A percentile compares a stretch with the other conserved stretches of the same genome.
Evolutionary conservation across 2,113 vertebrate genomes (phyloP).

Genomic region (Cariama cristata): DNA sequence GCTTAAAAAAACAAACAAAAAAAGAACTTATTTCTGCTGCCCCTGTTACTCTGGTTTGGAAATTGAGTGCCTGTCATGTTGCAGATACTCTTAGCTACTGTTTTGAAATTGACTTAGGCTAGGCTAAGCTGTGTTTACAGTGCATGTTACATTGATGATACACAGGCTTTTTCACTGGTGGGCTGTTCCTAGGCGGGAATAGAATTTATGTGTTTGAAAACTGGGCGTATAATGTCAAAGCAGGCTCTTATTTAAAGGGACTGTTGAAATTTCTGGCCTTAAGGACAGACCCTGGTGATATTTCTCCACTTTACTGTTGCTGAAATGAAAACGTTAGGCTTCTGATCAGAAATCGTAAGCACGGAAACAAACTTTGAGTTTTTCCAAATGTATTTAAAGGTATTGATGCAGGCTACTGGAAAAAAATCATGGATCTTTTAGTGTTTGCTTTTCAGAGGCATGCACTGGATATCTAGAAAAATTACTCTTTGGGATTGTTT

Average conservation of each 20-base stretch:
- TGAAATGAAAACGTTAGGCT: neutral
- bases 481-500: neutral
- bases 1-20: neutral
- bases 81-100: neutral
- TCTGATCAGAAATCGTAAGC: neutral
- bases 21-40: neutral
- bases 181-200: neutral
- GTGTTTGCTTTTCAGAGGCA: neutral
- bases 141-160: fast-evolving
- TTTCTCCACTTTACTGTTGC: neutral
- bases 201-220: neutral
- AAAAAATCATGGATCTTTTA: neutral
- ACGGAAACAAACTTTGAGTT: neutral
- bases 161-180: neutral
- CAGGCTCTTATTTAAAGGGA: neutral
- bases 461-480: conserved; percentile 21
- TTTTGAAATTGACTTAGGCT: neutral
- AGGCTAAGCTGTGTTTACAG: neutral
- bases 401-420: neutral
- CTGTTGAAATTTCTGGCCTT: neutral
- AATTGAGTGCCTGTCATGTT: neutral
- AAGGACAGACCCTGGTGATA: neutral
- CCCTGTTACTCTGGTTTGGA: neutral
- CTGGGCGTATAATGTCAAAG: neutral
- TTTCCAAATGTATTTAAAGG: neutral